Conservation (phyloP, 2,113 vertebrate species). For the Misgurnus anguillicaudatus region DNA sequence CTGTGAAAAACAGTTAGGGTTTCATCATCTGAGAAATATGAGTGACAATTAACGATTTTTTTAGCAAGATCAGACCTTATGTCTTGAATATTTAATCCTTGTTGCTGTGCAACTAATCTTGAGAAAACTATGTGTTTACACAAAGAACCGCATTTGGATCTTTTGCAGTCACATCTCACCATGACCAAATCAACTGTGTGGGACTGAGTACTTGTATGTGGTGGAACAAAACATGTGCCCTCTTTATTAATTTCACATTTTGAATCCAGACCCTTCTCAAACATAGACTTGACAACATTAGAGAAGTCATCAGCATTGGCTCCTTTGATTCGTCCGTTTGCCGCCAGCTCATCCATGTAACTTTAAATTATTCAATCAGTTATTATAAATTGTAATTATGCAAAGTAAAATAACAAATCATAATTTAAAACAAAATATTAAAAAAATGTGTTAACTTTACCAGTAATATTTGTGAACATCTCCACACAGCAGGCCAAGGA, state of each 20-base stretch:
- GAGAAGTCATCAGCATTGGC: too few relatives aligned
- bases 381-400: too few relatives aligned
- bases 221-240: constrained; percentile 5
- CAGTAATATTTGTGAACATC: constrained; percentile 49
- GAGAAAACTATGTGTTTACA: constrained; percentile 15
- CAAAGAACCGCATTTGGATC: not conserved
- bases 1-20: not conserved
- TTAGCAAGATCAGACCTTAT: not conserved
- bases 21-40: not conserved
- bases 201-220: not conserved
- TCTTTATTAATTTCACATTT: not conserved
- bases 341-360: constrained; percentile 22
- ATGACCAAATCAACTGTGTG: not conserved
- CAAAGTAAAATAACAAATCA: too few relatives aligned
- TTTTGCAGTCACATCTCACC: not conserved
- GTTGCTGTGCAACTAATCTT: not conserved
- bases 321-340: too few relatives aligned
- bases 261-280: not conserved
- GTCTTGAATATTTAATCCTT: not conserved
- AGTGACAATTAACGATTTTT: not conserved
- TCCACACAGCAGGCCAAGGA: constrained; percentile 36
- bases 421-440: too few relatives aligned
- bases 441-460: not conserved
- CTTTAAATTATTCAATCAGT: not conserved
- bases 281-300: not conserved